A percentile compares a stretch with the other conserved stretches of the same genome.
Conservation (phyloP, 1,140 invertebrate genomes). For the Drosophila mauritiana region DNA sequence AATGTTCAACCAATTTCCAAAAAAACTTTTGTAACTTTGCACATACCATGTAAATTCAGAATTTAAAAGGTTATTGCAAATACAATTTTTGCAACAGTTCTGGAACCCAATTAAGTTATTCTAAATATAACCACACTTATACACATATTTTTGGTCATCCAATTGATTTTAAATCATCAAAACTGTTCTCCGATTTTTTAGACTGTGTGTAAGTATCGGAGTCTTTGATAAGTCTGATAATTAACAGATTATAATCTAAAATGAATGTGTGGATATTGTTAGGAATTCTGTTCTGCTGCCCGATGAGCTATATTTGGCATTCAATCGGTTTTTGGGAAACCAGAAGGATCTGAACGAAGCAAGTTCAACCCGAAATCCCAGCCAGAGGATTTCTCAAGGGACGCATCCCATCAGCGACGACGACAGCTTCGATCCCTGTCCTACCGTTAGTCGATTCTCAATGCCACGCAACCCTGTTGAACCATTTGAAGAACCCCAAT, state of each 20-base stretch:
- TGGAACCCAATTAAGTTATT: not conserved
- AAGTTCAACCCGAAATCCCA: not conserved
- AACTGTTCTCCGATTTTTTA: not conserved
- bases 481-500: not conserved
- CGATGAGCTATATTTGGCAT: conserved; percentile 44
- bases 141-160: not conserved
- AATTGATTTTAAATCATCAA: not conserved
- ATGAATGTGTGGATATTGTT: not conserved
- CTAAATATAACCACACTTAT: not conserved
- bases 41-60: conserved; percentile 29
- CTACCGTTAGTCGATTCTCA: not conserved
- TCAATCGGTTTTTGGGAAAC: conserved; percentile 22
- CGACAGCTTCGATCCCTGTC: not conserved
- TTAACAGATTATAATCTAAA: too few relatives aligned
- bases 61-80: conserved; percentile 21
- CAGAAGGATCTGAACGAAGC: not conserved
- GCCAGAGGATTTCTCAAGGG: rapidly evolving
- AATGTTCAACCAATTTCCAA: not conserved
- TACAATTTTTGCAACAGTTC: conserved; percentile 28
- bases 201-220: not conserved
- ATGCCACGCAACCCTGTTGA: not conserved
- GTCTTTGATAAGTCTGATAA: not conserved
- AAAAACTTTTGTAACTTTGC: conserved; percentile 3
- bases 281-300: conserved; percentile 41
- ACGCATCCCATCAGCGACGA: not conserved